Evolutionary conservation across 2,888 invertebrate genomes (phyloP).

Genomic region (Syrphus vitripennis): DNA sequence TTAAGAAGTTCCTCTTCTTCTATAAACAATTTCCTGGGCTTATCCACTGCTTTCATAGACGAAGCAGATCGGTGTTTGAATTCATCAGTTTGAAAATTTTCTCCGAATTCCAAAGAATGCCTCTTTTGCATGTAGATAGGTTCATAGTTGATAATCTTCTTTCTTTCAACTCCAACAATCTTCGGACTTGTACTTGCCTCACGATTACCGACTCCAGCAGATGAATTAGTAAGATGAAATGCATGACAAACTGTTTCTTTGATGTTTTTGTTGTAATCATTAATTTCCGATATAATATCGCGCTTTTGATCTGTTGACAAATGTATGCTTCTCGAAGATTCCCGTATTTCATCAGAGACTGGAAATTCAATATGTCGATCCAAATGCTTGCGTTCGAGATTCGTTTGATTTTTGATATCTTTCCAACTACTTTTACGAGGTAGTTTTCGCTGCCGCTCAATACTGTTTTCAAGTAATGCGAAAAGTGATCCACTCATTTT

Average conservation of each 20-base stretch:
- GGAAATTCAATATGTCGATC: neutral
- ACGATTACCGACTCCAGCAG: neutral
- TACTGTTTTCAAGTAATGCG: conserved; percentile 9
- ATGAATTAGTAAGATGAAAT: neutral
- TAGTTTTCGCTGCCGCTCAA: neutral
- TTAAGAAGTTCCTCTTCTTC: neutral
- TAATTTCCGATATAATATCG: neutral
- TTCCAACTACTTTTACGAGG: conserved; percentile 14
- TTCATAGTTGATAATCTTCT: conserved; percentile 26
- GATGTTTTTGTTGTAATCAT: neutral
- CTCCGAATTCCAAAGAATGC: conserved; percentile 21
- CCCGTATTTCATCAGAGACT: neutral
- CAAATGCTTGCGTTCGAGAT: conserved; percentile 11
- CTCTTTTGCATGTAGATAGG: conserved; percentile 50
- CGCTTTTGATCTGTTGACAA: neutral
- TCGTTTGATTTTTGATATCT: conserved; percentile 49
- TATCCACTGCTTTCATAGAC: neutral
- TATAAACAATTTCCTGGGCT: neutral
- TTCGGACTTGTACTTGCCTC: conserved; percentile 35
- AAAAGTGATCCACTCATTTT: conserved; percentile 54
- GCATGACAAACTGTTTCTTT: neutral
- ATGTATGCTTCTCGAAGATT: neutral
- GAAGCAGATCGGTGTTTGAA: neutral
- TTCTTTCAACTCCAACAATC: conserved; percentile 51
- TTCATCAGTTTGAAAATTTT: neutral